Conservation (phyloP, 2,888 invertebrate species). For the Deilephila porcellus region DNA sequence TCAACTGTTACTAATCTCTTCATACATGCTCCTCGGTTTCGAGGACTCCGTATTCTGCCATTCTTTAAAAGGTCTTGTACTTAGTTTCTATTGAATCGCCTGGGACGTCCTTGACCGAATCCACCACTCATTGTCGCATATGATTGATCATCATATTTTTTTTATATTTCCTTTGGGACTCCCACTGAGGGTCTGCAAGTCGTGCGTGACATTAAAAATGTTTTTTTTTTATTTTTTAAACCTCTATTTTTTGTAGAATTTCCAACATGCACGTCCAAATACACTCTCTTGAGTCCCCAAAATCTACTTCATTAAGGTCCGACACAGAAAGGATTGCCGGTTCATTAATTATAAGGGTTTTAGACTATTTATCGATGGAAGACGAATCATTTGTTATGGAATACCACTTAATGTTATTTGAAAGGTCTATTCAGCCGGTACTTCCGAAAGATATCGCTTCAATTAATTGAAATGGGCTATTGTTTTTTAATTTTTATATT, state of each 20-base stretch:
- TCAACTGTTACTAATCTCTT: too few species aligned
- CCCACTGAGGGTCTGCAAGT: too few species aligned
- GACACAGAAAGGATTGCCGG: slow-evolving; percentile 73
- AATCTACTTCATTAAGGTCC: slow-evolving; percentile 67
- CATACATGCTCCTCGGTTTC: too few species aligned
- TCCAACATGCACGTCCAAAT: slow-evolving; percentile 31
- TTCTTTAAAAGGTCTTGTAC: too few species aligned
- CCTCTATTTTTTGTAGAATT: neutral
- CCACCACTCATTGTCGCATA: too few species aligned
- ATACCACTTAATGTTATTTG: slow-evolving; percentile 37
- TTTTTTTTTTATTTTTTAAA: neutral
- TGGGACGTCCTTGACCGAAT: too few species aligned
- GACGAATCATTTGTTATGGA: slow-evolving; percentile 60
- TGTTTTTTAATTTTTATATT: too few species aligned
- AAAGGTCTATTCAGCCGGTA: slow-evolving; percentile 20
- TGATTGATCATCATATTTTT: too few species aligned
- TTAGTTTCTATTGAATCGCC: too few species aligned
- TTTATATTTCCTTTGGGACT: too few species aligned
- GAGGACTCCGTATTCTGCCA: too few species aligned
- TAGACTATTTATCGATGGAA: slow-evolving; percentile 67
- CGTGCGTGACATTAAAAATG: neutral
- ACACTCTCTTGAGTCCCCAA: slow-evolving; percentile 45
- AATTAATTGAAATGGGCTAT: neutral
- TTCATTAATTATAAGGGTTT: slow-evolving; percentile 78
- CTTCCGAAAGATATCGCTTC: neutral